Evolutionary conservation across 2,797 vertebrate genomes (phyloP).

Genomic region (Streptopelia turtur): DNA sequence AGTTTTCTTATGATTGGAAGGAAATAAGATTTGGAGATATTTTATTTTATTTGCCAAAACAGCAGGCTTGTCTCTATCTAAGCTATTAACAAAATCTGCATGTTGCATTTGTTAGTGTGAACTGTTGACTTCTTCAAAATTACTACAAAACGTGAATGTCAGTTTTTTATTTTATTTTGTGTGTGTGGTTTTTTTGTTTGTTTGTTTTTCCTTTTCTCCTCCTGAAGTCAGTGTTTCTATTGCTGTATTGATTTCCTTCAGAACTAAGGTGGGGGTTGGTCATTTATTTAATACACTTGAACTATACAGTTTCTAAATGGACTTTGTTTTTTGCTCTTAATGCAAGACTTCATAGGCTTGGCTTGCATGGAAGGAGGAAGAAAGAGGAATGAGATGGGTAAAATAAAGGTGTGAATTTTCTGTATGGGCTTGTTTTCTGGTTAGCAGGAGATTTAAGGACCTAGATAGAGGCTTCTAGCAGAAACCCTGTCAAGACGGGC

Average conservation of each 20-base stretch:
- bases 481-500: neutral
- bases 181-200: too few species aligned
- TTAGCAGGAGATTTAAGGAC: neutral
- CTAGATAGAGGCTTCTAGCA: neutral
- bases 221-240: neutral
- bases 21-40: neutral
- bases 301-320: neutral
- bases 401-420: neutral
- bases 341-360: neutral
- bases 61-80: neutral
- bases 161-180: neutral
- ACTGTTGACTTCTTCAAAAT: neutral
- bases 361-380: neutral
- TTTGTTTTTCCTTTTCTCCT: neutral
- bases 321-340: neutral
- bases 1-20: neutral
- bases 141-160: neutral
- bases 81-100: neutral
- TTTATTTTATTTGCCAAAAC: neutral
- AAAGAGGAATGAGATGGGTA: neutral
- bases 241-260: neutral
- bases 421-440: neutral
- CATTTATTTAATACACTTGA: neutral
- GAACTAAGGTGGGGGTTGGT: neutral
- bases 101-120: neutral